Percentiles rank a stretch among this genome's conserved stretches.
These are phyloP conservation scores for Acronicta alni DNA, from an alignment of 2,888 invertebrate genomes.

Conservation along the genomic window DNA sequence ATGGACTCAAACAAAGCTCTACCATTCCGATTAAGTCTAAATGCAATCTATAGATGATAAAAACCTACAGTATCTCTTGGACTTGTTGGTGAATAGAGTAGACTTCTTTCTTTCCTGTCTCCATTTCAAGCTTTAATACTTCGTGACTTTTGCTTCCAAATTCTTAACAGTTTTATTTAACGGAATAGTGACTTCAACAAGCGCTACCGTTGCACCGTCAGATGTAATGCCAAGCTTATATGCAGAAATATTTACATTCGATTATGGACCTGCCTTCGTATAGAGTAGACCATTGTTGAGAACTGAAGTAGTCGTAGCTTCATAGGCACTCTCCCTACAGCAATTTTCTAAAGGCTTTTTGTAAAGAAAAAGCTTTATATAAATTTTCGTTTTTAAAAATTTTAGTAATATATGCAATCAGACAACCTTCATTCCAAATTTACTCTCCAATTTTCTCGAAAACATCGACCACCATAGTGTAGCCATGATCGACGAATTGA, in stretches of 20 bases:
- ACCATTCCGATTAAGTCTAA: too few relatives aligned
- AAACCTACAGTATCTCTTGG: not conserved
- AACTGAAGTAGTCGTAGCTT: too few relatives aligned
- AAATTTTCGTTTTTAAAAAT: too few relatives aligned
- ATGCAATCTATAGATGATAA: not conserved
- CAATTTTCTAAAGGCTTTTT: too few relatives aligned
- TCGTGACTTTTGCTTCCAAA: not conserved
- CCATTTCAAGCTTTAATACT: not conserved
- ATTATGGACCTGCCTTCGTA: conserved; percentile 18
- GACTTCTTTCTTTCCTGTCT: too few relatives aligned
- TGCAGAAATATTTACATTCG: conserved; percentile 25
- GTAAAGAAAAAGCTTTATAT: too few relatives aligned
- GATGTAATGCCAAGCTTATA: not conserved
- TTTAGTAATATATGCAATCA: too few relatives aligned
- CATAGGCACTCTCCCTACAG: too few relatives aligned
- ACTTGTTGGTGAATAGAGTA: too few relatives aligned
- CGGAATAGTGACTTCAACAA: conserved; percentile 1
- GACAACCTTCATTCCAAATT: not conserved
- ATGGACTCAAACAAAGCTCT: too few relatives aligned
- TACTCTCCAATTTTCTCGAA: conserved; percentile 24
- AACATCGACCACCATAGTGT: conserved; percentile 6
- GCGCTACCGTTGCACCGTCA: not conserved
- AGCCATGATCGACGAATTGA: conserved; percentile 5
- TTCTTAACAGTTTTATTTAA: not conserved
- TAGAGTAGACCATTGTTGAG: not conserved